Evolutionary conservation across 2,113 vertebrate genomes (phyloP), one percentile per base, ranked within the genome.

Genomic region (Mirza zaza): DNA sequence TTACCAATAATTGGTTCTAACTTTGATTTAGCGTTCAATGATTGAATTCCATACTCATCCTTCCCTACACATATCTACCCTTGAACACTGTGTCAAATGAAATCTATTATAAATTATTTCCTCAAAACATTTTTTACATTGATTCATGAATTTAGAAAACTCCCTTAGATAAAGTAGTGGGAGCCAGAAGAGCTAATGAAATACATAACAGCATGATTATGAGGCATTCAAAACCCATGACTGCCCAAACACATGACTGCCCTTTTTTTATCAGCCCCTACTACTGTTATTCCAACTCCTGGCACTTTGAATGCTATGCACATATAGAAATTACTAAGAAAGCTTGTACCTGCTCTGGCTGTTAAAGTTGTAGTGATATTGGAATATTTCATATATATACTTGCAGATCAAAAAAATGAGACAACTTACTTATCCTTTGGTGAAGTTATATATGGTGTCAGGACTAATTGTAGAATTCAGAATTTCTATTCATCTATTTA

Each of bases 41-140:
- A 81, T 71, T 81, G 34, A 87, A 94, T 88, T 4, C n/a, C 29
- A 12, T 50, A 68, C n/a, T 87, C n/a, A 87, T 52, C 55, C 39
- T 63, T 87, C 21, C 34, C 18, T n/a, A 17, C 15, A 23, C 21
- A 61, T 18, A 45, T 14, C 9, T 94, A 52, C 65, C 3, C 50
- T 71, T 48, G 17, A 93, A 84, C 25, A 39, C 25, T 45, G 32
- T 21, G 34, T 36, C 4, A 79, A 59, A 59, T 59, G 15, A 93
- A 70, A 67, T 68, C n/a, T 67, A 55, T 57, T 87, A 57, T 21
- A 93, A 70, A 70, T 79, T 93, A 1, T 79, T 68, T 50, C 21
- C n/a, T 10, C 29, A 57, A 67, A 75, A 20, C 0, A 55, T 36
- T 65, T 57, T 79, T 45, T 23, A 20, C 67, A 29, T 39, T n/a